Evolutionary conservation across 1,140 invertebrate genomes (phyloP), one percentile per base, ranked within the genome.

Genomic region (Anastrepha obliqua): DNA sequence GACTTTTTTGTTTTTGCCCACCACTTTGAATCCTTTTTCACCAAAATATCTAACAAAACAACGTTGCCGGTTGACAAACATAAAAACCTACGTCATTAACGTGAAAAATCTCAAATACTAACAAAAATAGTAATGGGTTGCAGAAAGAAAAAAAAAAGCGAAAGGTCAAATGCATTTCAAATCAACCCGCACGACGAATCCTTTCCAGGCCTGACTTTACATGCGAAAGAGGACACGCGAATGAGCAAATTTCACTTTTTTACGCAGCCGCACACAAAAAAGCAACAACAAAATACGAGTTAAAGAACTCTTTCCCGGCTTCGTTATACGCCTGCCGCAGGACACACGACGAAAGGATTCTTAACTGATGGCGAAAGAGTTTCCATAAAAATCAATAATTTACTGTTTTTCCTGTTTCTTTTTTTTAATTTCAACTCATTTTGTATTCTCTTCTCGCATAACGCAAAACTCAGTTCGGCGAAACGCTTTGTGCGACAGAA

Each of bases 271-370:
- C 29, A 29, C 29, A 29, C 59, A 13, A 9, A 6, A 44, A 42
- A 86, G n/a, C 58, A 86, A 64, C 15, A 60, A 20, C 51, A 3
- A 60, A 60, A 5, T 6, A 9, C 3, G 5, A 86, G 17, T 9
- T 5, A 11, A 64, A 42, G 55, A 62, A 86, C 29, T 65, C 17
- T 67, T 86, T 85, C 13, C 29, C 29, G 0, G 29, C 29, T 29
- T 29, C 0, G 29, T 29, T 29, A 29, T 29, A 29, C 29, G 44
- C 81, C 17, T 51, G 15, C 58, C 29, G 65, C 47, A 29, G n/a
- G 78, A 6, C 55, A 62, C 59, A 86, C 39, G 85, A 59, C 85
- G 85, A 86, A 86, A 65, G 85, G 62, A 65, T 62, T 60, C 62
- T 17, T 11, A 17, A 15, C 58, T 62, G 29, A 13, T 3, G 11